phyloP scores from a whole-genome alignment of 2,113 vertebrate species.

The Prochilodus magdalenae region DNA sequence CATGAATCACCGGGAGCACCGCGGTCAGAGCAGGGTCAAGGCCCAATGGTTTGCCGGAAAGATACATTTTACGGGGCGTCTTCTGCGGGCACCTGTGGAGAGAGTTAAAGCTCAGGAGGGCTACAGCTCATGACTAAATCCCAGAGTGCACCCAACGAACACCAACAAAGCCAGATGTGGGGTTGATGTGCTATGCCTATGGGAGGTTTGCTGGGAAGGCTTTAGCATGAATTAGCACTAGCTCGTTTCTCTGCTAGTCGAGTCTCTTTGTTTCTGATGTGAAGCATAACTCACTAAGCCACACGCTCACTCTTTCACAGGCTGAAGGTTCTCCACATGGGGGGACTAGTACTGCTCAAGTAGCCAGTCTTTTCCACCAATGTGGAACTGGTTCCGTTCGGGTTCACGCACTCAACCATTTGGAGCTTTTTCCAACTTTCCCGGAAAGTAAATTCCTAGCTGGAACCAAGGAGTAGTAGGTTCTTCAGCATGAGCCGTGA shows the following conservation, averaged over 20 bases:
- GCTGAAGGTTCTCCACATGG: neutral
- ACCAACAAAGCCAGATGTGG: neutral
- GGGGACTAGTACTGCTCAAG: no score
- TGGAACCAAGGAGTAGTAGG: no score
- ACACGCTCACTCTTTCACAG: neutral
- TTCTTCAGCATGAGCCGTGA: no score
- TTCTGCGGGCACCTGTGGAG: conserved; percentile 47
- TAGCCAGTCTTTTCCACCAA: no score
- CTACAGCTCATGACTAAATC: conserved; percentile 33
- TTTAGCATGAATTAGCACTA: neutral
- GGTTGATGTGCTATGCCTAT: neutral
- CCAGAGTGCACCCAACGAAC: neutral
- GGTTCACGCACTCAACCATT: no score
- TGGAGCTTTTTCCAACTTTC: no score
- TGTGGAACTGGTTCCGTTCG: no score
- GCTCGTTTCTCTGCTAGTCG: neutral
- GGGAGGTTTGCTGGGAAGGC: neutral
- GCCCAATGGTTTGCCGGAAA: conserved; percentile 38
- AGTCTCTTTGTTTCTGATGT: neutral
- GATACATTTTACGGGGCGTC: conserved; percentile 45
- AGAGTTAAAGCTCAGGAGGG: conserved; percentile 39
- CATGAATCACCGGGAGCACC: conserved; percentile 38
- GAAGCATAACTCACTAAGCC: neutral
- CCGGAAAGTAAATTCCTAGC: no score
- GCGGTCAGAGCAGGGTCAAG: conserved; percentile 32